Base-by-base conservation (phyloP, 2,797 vertebrate genomes). In the Semotilus atromaculatus region DNA sequence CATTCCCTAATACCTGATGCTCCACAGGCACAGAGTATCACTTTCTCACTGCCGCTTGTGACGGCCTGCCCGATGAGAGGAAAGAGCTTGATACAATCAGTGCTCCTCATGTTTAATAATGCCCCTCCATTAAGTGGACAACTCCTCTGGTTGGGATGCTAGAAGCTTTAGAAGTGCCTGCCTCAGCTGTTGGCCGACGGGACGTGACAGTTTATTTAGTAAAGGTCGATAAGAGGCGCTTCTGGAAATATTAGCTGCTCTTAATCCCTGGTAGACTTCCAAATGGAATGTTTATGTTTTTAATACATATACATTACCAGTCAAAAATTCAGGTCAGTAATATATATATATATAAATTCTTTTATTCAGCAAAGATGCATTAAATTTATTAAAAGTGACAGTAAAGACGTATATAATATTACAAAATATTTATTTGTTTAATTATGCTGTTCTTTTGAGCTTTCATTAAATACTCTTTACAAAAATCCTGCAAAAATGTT, bases 61-160 rank as follows among this genome's bases (percentile, higher is more conserved):
- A 86, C 26, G 29, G 72, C 53, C 62, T 11, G 36, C 29, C 51
- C n/a, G 18, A 51, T 67, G 51, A 67, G 66, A 77, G 66, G 45
- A 85, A 81, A 87, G 62, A 51, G n/a, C 67, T 64, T 51, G 67
- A 87, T 78, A 78, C 73, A 85, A 73, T 85, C 79, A 85, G 79
- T 38, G 72, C 77, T 60, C 67, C 79, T 85, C 83, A 87, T 82
- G 83, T 87, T 72, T 87, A 78, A 87, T 88, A 85, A 82, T 85
- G 80, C 78, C 79, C 34, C 60, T 85, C 83, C 60, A 74, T 87
- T 87, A 87, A 78, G 48, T 82, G 67, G 36, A 81, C 71, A 5
- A 60, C 68, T 43, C 75, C 78, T 58, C 53, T 48, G 43, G 40
- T 60, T 62, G 81, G 64, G 60, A 64, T 48, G 38, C 83, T 66